Evolutionary conservation across 2,113 vertebrate genomes (phyloP).

Genomic region (Agapornis roseicollis): DNA sequence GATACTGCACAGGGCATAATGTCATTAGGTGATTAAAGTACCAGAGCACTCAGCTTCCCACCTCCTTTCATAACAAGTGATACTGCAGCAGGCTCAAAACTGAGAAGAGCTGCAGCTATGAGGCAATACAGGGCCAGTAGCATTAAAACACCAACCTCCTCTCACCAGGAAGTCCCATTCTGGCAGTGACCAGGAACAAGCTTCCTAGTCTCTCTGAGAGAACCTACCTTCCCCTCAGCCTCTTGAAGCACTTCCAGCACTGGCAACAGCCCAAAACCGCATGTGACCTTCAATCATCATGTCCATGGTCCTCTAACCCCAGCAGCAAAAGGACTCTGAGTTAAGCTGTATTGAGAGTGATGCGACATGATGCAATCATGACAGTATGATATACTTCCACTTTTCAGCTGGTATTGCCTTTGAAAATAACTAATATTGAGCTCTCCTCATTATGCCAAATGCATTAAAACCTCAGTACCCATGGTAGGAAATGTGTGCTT

Average conservation of each 20-base stretch:
- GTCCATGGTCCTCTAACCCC: accelerated
- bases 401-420: neutral
- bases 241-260: neutral
- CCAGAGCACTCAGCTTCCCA: constrained; percentile 22
- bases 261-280: neutral
- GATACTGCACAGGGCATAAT: constrained; percentile 42
- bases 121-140: neutral
- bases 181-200: neutral
- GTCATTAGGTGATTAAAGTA: constrained; percentile 57
- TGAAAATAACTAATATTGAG: neutral
- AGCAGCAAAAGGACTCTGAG: neutral
- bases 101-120: neutral
- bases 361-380: neutral
- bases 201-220: neutral
- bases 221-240: neutral
- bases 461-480: neutral
- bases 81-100: neutral
- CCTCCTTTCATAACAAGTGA: neutral
- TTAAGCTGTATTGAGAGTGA: neutral
- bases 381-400: neutral
- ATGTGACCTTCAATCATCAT: neutral
- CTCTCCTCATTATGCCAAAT: neutral
- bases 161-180: neutral
- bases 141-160: neutral
- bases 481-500: neutral